Evolutionary conservation across 2,888 invertebrate genomes (phyloP), one percentile per base, ranked within the genome.

Genomic region (Himalopsyche tibetana): DNA sequence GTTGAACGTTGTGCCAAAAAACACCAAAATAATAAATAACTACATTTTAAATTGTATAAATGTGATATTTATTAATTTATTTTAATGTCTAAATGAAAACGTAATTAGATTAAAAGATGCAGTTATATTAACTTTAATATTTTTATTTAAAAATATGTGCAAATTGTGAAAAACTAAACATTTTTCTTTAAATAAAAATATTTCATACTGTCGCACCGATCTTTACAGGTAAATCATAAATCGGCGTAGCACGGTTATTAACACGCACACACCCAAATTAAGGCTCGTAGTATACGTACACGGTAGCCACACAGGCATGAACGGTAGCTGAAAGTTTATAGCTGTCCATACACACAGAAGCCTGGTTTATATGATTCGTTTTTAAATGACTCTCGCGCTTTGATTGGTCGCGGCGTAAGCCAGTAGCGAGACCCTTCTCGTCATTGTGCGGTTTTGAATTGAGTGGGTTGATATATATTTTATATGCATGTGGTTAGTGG

Each of bases 371-470:
- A 36, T 82, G 63, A 84, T 84, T 84, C 80, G 84, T 84, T 84
- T 85, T 85, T 85, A 55, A 79, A 80, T 69, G 83, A 42, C 84
- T 80, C 83, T 80, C 83, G 87, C 74, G 86, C 82, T 83, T 82
- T 88, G 87, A 93, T 93, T 93, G 93, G 93, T 89, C 90, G 90
- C 89, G 90, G 93, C 92, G 93, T 93, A 93, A 93, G 91, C 93
- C 93, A 92, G 93, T 93, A 93, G 93, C 93, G 89, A 89, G 87
- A 89, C 45, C 82, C 83, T 63, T 63, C 63, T 63, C 63, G 63
- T 63, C 19, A 63, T 19, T 63, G 63, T 63, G 63, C 8, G 63
- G 63, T 8, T 63, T 63, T 63, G 63, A 63, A 63, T 19, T 28
- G 63, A 63, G 63, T 63, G 63, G 63, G 63, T 19, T 63, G 63